Base-by-base conservation (phyloP, 2,888 invertebrate genomes). In the Ichneumon xanthorius region DNA sequence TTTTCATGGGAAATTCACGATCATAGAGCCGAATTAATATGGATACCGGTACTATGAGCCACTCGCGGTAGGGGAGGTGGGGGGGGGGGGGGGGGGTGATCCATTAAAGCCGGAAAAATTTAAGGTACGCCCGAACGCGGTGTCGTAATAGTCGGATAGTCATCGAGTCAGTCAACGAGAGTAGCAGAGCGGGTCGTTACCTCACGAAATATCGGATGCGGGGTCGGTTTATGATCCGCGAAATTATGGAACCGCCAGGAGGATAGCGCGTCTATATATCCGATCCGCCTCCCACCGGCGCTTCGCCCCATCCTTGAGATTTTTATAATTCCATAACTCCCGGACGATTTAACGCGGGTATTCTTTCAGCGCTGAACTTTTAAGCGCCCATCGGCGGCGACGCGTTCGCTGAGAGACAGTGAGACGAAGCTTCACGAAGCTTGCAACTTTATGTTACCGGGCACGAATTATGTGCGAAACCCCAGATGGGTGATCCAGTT, bases 321-420 rank as follows among this genome's bases (percentile, higher is more conserved):
- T 87, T 83, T 87, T 88, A 87, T 84, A 85, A 88, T 86, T 86
- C 86, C 82, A 87, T 88, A 87, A 89, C 81, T 87, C 83, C 53
- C 86, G 80, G 68, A 73, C 86, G 86, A 87, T 88, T 87, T 87
- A 87, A 87, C 87, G 83, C 76, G 82, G 79, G 61, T 78, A 80
- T 87, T 86, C 87, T 86, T 84, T 78, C 68, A 63, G 45, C 80
- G 61, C 78, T 63, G 83, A 86, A 86, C 68, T 83, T 86, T 86
- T 83, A 73, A 80, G 68, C 77, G 80, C 67, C 80, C 80, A 68
- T 65, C 45, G 2, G 48, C n/a, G 37, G 48, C 37, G 58, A 33
- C 45, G 61, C 26, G 26, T 19, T 53, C 37, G 26, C 30, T 33
- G 26, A 30, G 50, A 26, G 40, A 65, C 48, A 40, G 3, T 61